Evolutionary conservation across 2,888 invertebrate genomes (phyloP), one percentile per base, ranked within the genome.

Genomic region (Spodoptera picta): DNA sequence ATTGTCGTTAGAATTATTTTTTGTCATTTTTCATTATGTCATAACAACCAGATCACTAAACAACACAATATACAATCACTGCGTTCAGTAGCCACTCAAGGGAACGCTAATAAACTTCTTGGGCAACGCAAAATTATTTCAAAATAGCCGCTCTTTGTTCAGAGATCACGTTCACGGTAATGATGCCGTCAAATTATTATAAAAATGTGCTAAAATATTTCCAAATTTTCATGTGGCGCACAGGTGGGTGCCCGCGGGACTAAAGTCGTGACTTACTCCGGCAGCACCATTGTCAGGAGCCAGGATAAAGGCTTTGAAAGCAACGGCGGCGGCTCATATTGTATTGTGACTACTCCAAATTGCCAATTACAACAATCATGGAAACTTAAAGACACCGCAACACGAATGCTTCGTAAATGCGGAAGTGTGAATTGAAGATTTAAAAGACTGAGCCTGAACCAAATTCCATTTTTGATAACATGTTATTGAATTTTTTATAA

Each of bases 251-350:
- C 90, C 92, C 84, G 79, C 86, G 82, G 92, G 90, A 88, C 77
- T 52, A 43, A 68, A 81, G 88, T 94, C 94, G 94, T 94, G 94
- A 94, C 93, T 94, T 93, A 94, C 91, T 86, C 87, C 76, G 75
- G 78, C 75, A 73, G 74, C 60, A 65, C 82, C 77, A 85, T 90
- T 90, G 89, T 88, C 81, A 82, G 83, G 77, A 80, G 78, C 84
- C 86, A 87, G 83, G 82, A 79, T 79, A 72, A 57, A 48, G 87
- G 85, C 85, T 87, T 80, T 80, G 83, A 83, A 82, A 77, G 75
- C 74, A 77, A 81, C 82, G 79, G 81, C 66, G 77, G 81, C 82
- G 79, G 81, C 66, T 65, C 65, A 69, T 75, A 74, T 75, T 77
- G 87, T 85, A 82, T 85, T 85, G 86, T 54, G 68, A 77, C 78